Evolutionary conservation across 2,888 invertebrate species (phyloP).

Genomic region (Coelinius sp.): DNA sequence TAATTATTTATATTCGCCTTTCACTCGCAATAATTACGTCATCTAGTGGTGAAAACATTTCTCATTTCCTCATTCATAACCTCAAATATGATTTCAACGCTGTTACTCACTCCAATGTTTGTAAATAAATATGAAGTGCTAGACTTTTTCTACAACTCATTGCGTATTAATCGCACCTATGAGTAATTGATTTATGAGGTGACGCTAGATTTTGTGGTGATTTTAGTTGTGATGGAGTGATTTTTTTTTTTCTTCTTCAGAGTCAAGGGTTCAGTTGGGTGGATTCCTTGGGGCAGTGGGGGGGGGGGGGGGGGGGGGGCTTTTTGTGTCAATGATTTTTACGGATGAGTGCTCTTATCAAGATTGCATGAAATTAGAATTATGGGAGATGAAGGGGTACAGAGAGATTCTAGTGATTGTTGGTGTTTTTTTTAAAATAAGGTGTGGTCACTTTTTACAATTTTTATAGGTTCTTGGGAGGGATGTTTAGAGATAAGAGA

Average conservation of each 20-base stretch:
- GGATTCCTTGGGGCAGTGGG: neutral
- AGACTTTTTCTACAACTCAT: neutral
- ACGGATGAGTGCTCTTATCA: constrained; percentile 11
- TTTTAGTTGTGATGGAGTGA: neutral
- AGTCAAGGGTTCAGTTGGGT: neutral
- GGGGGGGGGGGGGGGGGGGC: too few species aligned
- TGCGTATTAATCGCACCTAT: neutral
- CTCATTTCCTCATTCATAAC: constrained; percentile 42
- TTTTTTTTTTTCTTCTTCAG: neutral
- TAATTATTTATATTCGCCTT: constrained; percentile 18
- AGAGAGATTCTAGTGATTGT: neutral
- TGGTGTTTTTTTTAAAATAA: constrained; percentile 1
- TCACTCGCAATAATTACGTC: constrained; percentile 40
- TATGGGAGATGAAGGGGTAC: neutral
- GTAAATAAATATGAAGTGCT: constrained; percentile 39
- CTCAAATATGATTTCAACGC: constrained; percentile 33
- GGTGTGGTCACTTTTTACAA: constrained; percentile 14
- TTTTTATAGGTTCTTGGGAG: neutral
- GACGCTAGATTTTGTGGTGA: neutral
- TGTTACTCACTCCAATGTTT: constrained; percentile 34
- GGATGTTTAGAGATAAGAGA: too few species aligned
- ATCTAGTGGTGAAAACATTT: constrained; percentile 39
- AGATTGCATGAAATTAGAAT: constrained; percentile 16
- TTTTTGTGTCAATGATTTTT: constrained; percentile 19
- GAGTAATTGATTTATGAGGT: neutral